phyloP scores from a whole-genome alignment of 2,113 vertebrate genomes.

The Hyperopisus bebe region DNA sequence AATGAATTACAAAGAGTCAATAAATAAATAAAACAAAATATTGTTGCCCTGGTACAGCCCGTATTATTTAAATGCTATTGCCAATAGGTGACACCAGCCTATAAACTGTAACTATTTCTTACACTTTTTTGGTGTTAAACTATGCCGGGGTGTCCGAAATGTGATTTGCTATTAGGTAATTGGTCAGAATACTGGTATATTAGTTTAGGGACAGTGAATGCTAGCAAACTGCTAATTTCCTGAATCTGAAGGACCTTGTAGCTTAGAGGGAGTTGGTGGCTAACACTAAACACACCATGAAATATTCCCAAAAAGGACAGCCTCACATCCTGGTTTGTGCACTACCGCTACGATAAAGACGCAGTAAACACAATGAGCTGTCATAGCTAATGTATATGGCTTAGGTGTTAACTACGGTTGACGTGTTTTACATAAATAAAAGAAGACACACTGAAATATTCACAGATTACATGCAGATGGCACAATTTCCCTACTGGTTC shows the following conservation, averaged over 20 bases:
- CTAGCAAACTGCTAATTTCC: not conserved
- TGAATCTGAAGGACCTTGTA: not conserved
- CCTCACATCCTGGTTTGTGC: not conserved
- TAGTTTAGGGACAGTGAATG: not conserved
- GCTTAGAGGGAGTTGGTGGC: not conserved
- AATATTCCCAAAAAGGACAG: not conserved
- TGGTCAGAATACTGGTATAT: not conserved
- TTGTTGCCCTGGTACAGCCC: not conserved
- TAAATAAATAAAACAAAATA: not conserved
- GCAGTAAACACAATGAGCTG: not conserved
- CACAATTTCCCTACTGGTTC: not conserved
- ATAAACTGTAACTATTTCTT: not conserved
- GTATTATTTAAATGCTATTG: not conserved
- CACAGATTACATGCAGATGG: not conserved
- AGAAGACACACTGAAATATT: not conserved
- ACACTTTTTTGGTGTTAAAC: not conserved
- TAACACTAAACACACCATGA: not conserved
- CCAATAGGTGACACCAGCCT: not conserved
- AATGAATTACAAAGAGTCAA: not conserved
- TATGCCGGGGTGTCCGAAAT: not conserved
- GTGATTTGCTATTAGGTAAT: not conserved
- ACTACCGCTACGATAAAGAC: not conserved
- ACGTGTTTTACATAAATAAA: not conserved
- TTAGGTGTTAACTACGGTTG: not conserved
- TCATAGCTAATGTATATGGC: not conserved